Base-by-base conservation (phyloP, 1,140 invertebrate species). In the Philopotamus ludificatus region DNA sequence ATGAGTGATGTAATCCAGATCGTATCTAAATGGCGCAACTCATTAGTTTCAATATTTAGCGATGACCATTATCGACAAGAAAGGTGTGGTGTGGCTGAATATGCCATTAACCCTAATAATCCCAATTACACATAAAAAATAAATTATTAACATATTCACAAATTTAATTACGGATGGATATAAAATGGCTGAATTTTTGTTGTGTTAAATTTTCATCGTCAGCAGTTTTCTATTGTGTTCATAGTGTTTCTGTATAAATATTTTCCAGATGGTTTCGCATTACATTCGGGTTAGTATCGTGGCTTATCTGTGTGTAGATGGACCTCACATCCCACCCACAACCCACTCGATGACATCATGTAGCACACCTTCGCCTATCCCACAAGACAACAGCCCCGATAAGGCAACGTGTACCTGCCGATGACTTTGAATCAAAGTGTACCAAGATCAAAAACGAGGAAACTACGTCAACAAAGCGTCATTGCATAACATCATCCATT, bases 51-150 rank as follows among this genome's bases (percentile, higher is more conserved):
- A 39, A 57, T 20, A 42, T 57, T 42, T 28, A 57, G 34, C 20
- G 34, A 57, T 57, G 54, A 57, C 54, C 54, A 57, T 57, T 42
- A 41, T 57, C 21, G 54, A 20, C 21, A 21, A 42, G 12, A 21
- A 28, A 55, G 54, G 54, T 20, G 54, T 57, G 54, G 34, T 25
- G 21, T 15, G 7, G 3, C n/a, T 44, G n/a, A 44, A 3, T 44
- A 15, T 20, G 3, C n/a, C 47, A 12, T 34, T 34, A 34, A 34
- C 28, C 28, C 28, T 12, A 34, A 12, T 34, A 4, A 34, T 34
- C 12, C 28, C 28, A 34, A 18, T 20, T 50, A 45, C 47, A 50
- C 3, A n/a, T 21, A 2, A 50, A 50, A 4, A 50, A 50, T 21
- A 50, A 50, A 18, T 20, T 3, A 8, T 18, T 45, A 4, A n/a